Base-by-base conservation (phyloP, 2,113 vertebrate species). In the Rhombomys opimus region DNA sequence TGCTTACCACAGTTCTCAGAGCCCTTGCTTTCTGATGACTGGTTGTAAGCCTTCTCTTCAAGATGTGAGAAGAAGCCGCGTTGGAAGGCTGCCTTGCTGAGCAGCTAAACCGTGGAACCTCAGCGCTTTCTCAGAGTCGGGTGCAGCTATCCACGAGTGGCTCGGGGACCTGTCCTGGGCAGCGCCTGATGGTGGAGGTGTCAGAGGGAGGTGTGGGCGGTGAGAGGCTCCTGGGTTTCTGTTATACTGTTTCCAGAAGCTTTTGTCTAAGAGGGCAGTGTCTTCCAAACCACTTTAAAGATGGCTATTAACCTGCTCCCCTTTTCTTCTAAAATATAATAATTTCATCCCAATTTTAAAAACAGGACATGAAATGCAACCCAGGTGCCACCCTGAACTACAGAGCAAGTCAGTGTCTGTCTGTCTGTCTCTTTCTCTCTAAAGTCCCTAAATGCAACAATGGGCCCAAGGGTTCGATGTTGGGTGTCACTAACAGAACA, bases 251-350 rank as follows among this genome's bases (percentile, higher is more conserved):
- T 89, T 81, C 68, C 32, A 59, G 57, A 87, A 52, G 57, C 17
- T 70, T 76, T 90, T 82, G n/a, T 54, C 38, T 70, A 61, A 88
- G 77, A 75, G 23, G 89, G n/a, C 61, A 23, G 2, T 35, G 15
- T 38, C 15, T 90, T 23, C 70, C 30, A n/a, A 67, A 72, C 32
- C n/a, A 46, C n/a, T 63, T 59, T 50, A 22, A 65, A 11, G 46
- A 38, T 22, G 35, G 41, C 87, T 82, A 59, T 2, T 87, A 61
- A 76, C 41, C 20, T 76, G 15, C 20, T 41, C 6, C 84, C 46
- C 63, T 67, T 85, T 57, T 78, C 2, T 70, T 95, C 80, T 67
- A 87, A 90, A 95, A 93, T 75, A 5, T 77, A 95, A 84, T 23
- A 15, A 35, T 75, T 94, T 54, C 30, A 80, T 80, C 30, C 20